phyloP scores from a whole-genome alignment of 2,113 vertebrate genomes.

The Crypturellus undulatus region DNA sequence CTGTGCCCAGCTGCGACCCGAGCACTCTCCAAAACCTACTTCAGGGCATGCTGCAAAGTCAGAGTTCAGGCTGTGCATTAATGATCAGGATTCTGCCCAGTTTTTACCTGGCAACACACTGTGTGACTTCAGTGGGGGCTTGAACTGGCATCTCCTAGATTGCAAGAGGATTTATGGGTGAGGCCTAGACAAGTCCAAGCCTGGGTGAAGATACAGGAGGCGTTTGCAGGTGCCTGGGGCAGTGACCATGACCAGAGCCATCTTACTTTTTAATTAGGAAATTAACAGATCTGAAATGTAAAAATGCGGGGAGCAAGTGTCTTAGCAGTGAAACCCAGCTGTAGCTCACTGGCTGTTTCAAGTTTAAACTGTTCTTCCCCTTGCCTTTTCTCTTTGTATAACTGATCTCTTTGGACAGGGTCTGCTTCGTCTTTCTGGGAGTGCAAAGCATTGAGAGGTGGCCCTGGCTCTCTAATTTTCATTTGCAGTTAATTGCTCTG shows the following conservation, averaged over 20 bases:
- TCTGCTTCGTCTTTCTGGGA: neutral
- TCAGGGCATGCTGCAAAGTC: neutral
- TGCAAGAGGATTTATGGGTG: neutral
- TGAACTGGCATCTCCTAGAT: neutral
- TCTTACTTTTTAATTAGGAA: neutral
- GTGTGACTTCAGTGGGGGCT: neutral
- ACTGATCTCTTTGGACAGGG: neutral
- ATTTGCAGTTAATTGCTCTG: neutral
- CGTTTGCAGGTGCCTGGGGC: neutral
- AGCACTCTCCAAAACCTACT: neutral
- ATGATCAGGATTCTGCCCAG: neutral
- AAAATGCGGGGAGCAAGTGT: neutral
- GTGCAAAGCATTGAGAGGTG: fast-evolving
- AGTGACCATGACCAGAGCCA: neutral
- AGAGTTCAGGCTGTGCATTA: neutral
- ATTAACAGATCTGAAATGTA: neutral
- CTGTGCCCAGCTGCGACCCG: neutral
- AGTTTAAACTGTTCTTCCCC: neutral
- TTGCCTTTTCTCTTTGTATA: neutral
- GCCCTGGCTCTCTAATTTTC: neutral
- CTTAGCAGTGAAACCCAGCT: neutral
- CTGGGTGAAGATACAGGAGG: neutral
- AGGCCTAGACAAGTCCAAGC: neutral
- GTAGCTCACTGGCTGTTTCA: neutral
- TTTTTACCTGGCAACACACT: neutral